Evolutionary conservation across 64 coral and sea anemone species (phyloP).

Genomic region (Actinia tenebrosa): DNA sequence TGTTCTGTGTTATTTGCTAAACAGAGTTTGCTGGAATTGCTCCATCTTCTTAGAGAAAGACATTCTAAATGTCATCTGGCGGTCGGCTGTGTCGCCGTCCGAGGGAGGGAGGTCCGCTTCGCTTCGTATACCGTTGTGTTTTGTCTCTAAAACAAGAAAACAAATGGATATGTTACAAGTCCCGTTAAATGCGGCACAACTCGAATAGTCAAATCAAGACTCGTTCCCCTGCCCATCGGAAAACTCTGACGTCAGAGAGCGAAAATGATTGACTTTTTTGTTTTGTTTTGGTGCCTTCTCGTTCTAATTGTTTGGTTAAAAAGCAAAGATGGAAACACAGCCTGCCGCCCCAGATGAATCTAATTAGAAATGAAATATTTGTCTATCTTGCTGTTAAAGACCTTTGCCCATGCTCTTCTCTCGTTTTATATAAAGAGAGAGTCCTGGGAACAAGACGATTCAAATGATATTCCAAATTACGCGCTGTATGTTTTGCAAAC

Average conservation of each 20-base stretch:
- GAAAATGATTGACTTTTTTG: too few species aligned
- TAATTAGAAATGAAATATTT: not conserved
- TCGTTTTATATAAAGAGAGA: not conserved
- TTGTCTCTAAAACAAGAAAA: constrained; percentile 28
- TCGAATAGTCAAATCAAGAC: not conserved
- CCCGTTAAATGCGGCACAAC: not conserved
- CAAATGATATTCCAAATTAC: not conserved
- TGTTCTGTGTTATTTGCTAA: constrained; percentile 3
- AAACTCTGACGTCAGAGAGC: not conserved
- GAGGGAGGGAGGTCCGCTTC: not conserved
- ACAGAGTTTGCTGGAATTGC: constrained; percentile 16
- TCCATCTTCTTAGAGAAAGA: constrained; percentile 19
- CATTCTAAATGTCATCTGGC: not conserved
- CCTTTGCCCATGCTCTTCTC: too few species aligned
- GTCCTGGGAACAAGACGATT: not conserved
- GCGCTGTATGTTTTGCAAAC: not conserved
- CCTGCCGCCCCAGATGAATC: not conserved
- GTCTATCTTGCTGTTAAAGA: not conserved
- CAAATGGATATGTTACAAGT: constrained; percentile 11
- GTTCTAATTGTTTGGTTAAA: not conserved
- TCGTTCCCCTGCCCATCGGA: not conserved
- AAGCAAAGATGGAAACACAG: not conserved
- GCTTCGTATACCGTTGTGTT: not conserved
- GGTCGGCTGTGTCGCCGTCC: constrained; percentile 9
- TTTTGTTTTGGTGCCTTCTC: not conserved